Evolutionary conservation across 2,113 vertebrate species (phyloP), one percentile per base, ranked within the genome.

Genomic region (Mirounga angustirostris): DNA sequence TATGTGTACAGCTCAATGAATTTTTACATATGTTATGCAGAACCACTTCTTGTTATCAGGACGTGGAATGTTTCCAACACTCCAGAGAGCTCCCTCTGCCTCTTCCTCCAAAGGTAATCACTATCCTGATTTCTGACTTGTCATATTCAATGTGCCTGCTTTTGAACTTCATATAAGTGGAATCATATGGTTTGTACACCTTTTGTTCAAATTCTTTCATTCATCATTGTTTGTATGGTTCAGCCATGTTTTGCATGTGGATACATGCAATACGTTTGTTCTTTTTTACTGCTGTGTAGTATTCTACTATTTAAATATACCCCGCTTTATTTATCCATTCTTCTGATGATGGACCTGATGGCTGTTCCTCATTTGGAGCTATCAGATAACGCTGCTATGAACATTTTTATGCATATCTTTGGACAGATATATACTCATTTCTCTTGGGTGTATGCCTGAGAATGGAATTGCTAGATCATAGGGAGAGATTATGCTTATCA

Each of bases 391-490:
- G 0, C n/a, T 56, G 7, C 58, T 81, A 6, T 59, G 24, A 76
- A 92, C 28, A 90, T 58, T 52, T 92, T 90, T 43, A 73, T 56
- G n/a, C 15, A 9, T 56, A 10, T 88, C 69, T 88, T 93, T 95
- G 40, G 7, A n/a, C 8, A 65, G 59, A 78, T 33, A 73, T 7
- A 21, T 24, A 56, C 15, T 92, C 54, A 26, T 91, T 92, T 97
- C 76, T 84, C 83, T 85, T 56, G 15, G 18, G n/a, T 52, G 21
- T 19, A 9, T 63, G 80, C 24, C 80, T 88, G 73, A 33, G 59
- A 54, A 46, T 26, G 6, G 78, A 58, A 91, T 59, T 30, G 69
- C 81, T 61, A 73, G 52, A 58, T 65, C 30, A 65, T 52, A 89
- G 21, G 30, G 14, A 46, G 58, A 74, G 22, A 24, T 28, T 69